Conservation (phyloP, 2,797 vertebrate species). For the Taenioides sp. region DNA sequence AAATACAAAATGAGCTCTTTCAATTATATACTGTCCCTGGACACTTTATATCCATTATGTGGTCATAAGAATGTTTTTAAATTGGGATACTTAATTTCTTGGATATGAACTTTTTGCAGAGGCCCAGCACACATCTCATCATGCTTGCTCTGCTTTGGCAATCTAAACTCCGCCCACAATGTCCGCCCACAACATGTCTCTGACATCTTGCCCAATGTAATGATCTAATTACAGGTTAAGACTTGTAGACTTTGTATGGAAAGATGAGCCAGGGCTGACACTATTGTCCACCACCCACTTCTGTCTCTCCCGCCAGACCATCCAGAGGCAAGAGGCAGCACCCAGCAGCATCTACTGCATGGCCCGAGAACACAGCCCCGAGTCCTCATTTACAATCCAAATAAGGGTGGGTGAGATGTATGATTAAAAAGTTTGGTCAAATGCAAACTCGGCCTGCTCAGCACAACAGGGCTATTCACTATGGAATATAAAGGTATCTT, state of each 20-base stretch:
- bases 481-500: constrained; percentile 23
- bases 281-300: constrained; percentile 44
- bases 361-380: constrained; percentile 24
- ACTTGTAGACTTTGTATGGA: constrained; percentile 74
- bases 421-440: constrained; percentile 50
- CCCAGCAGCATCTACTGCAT: constrained; percentile 27
- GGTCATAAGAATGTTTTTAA: neutral
- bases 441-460: constrained; percentile 61
- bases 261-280: constrained; percentile 63
- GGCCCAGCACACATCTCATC: constrained; percentile 34
- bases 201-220: constrained; percentile 61
- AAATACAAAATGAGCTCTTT: too few relatives aligned
- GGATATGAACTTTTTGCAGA: neutral
- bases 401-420: constrained; percentile 61
- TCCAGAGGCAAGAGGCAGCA: constrained; percentile 42
- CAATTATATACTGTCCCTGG: neutral
- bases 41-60: neutral
- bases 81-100: neutral
- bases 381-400: constrained; percentile 81
- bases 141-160: constrained; percentile 39
- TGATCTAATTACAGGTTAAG: constrained; percentile 79
- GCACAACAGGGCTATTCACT: constrained; percentile 57
- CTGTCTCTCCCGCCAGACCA: constrained; percentile 34
- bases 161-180: constrained; percentile 40
- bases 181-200: constrained; percentile 43